Conservation (phyloP, 2,797 vertebrate genomes). For the Sebastes miniatus region DNA sequence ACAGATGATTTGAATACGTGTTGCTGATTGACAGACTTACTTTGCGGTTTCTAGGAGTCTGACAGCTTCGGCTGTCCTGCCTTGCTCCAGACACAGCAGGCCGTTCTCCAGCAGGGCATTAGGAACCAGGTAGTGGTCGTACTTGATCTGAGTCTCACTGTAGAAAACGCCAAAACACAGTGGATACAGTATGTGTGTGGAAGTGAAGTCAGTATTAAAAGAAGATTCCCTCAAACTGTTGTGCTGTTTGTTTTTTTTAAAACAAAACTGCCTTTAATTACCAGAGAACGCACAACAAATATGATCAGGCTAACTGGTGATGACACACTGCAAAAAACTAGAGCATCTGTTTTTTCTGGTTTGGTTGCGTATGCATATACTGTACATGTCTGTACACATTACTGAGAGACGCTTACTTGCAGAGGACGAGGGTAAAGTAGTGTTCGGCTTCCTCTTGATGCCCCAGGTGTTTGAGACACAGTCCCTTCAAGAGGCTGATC, state of each 20-base stretch:
- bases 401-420: constrained; percentile 79
- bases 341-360: background rate
- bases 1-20: background rate
- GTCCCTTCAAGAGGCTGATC: constrained; percentile 92
- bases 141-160: constrained; percentile 97
- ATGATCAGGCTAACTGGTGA: background rate
- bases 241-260: background rate
- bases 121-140: constrained; percentile 96
- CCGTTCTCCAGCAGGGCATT: constrained; percentile 95
- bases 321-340: background rate
- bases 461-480: constrained; percentile 95
- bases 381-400: background rate
- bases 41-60: constrained; percentile 93
- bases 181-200: background rate
- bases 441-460: constrained; percentile 90
- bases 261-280: background rate
- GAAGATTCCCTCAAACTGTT: background rate
- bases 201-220: background rate
- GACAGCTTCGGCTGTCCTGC: constrained; percentile 88
- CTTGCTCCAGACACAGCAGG: constrained; percentile 90
- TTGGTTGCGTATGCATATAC: background rate
- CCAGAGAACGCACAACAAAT: background rate
- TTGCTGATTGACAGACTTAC: constrained; percentile 77
- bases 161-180: constrained; percentile 30
- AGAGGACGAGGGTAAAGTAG: constrained; percentile 91